Evolutionary conservation across 2,888 invertebrate genomes (phyloP).

Genomic region (Meiosimyza platycephala): DNA sequence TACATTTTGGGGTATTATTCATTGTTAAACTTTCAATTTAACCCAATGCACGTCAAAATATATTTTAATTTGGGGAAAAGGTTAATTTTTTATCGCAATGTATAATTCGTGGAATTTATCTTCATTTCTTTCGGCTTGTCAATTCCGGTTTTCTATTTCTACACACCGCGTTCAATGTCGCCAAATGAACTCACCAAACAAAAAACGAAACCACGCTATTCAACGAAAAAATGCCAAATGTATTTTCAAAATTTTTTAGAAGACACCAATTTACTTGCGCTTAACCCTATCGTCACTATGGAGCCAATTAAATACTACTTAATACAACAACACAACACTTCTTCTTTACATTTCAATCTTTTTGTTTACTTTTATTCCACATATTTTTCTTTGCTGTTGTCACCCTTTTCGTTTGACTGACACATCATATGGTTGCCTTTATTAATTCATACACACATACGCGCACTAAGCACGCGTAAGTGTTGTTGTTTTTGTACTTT

Average conservation of each 20-base stretch:
- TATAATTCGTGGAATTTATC: background rate
- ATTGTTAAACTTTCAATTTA: too few relatives aligned
- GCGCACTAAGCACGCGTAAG: too few relatives aligned
- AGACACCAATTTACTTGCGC: background rate
- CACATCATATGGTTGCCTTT: background rate
- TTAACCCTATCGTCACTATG: background rate
- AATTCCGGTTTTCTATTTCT: background rate
- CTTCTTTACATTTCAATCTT: conserved; percentile 16
- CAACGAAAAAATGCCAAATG: background rate
- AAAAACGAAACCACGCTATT: background rate
- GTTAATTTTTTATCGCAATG: background rate
- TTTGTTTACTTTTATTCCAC: conserved; percentile 2
- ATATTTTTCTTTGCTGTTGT: conserved; percentile 6
- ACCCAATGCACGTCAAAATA: background rate
- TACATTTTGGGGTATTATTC: too few relatives aligned
- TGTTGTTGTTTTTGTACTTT: conserved; percentile 21
- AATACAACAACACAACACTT: conserved; percentile 16
- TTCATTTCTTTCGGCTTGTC: background rate
- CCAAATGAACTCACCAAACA: too few relatives aligned
- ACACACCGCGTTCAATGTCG: background rate
- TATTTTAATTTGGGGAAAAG: background rate
- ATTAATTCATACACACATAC: conserved; percentile 2
- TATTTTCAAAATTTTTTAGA: background rate
- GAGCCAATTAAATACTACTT: background rate
- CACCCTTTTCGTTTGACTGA: conserved; percentile 4